Evolutionary conservation across 2,888 invertebrate species (phyloP).

Genomic region (Flexamia atlantica): DNA sequence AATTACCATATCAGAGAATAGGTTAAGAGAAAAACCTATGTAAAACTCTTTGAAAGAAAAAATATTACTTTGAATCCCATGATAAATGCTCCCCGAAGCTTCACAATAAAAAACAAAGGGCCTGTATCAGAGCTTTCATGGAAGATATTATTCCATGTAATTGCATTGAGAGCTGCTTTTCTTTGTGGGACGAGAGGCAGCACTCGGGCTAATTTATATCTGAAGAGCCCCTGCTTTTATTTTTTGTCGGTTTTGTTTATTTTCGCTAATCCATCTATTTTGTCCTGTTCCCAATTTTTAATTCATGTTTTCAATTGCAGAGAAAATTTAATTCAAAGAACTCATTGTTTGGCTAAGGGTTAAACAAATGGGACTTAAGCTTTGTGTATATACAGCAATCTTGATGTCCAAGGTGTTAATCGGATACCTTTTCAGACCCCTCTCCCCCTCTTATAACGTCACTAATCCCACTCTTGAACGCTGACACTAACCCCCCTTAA

Average conservation of each 20-base stretch:
- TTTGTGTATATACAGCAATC: no score
- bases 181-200: conserved; percentile 18
- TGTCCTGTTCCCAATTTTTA: neutral
- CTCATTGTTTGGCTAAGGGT: no score
- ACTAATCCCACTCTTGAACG: no score
- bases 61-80: neutral
- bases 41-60: neutral
- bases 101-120: conserved; percentile 44
- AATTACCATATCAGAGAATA: no score
- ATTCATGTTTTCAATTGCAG: neutral
- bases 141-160: conserved; percentile 50
- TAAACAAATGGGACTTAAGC: no score
- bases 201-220: conserved; percentile 32
- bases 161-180: conserved; percentile 43
- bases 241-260: conserved; percentile 30
- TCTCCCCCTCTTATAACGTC: no score
- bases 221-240: conserved; percentile 27
- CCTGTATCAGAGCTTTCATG: conserved; percentile 47
- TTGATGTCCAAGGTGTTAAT: no score
- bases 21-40: neutral
- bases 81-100: conserved; percentile 6
- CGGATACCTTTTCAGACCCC: no score
- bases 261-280: conserved; percentile 35
- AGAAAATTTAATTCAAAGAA: no score
- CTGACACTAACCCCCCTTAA: no score